These are phyloP conservation scores for Bubo scandiacus DNA, from an alignment of 2,113 vertebrate species.

Conservation along the genomic window DNA sequence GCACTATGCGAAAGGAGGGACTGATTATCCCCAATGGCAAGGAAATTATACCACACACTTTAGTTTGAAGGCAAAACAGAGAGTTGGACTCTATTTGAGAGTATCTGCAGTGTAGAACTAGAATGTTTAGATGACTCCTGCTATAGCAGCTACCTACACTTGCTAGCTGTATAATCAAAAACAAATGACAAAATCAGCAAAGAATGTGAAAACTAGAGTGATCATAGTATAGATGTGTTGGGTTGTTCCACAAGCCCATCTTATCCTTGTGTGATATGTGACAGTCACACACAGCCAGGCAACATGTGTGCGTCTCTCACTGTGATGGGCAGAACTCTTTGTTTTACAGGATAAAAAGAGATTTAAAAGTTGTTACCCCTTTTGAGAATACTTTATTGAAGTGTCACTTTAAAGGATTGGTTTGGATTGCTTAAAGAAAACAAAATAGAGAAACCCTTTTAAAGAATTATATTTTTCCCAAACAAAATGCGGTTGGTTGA, in stretches of 20 bases:
- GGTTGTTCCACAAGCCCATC: background rate
- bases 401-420: background rate
- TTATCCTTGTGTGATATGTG: background rate
- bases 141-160: background rate
- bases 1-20: background rate
- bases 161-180: background rate
- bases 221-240: background rate
- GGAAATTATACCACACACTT: background rate
- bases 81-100: background rate
- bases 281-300: background rate
- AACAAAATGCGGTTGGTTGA: background rate
- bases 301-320: background rate
- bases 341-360: background rate
- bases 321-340: background rate
- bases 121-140: background rate
- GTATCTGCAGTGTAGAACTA: background rate
- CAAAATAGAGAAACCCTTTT: background rate
- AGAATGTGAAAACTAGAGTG: background rate
- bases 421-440: background rate
- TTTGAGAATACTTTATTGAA: background rate
- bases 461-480: background rate
- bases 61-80: background rate
- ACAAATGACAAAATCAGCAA: background rate
- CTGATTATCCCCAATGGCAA: background rate
- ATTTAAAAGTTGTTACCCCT: background rate